phyloP scores from a whole-genome alignment of 2,888 invertebrate genomes.

The Caenorhabditis sp. region DNA sequence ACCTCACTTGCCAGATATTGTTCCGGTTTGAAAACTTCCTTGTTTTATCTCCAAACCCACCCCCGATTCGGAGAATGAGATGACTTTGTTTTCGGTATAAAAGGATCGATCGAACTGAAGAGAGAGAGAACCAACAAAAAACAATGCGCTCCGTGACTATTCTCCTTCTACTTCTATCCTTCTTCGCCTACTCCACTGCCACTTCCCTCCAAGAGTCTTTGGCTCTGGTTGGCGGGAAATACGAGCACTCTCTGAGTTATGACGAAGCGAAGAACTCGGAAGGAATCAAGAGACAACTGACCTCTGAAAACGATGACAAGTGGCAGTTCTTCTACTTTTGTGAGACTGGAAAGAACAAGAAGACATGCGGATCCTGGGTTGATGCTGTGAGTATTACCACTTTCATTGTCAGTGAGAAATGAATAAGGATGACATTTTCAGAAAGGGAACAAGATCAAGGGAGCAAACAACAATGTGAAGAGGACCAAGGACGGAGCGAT shows the following conservation, averaged over 20 bases:
- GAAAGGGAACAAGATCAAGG: constrained; percentile 15
- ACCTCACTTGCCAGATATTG: not conserved
- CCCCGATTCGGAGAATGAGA: not conserved
- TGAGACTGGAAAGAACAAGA: constrained; percentile 7
- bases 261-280: constrained; percentile 5
- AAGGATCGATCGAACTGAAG: too few relatives aligned
- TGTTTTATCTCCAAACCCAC: not conserved
- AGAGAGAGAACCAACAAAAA: too few relatives aligned
- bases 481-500: not conserved
- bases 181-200: not conserved
- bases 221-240: not conserved
- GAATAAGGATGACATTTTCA: not conserved
- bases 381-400: constrained; percentile 1
- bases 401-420: not conserved
- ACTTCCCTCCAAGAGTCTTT: not conserved
- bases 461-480: constrained; percentile 21
- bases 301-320: not conserved
- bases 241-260: not conserved
- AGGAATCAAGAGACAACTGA: constrained; percentile 12
- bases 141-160: not conserved
- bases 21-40: not conserved
- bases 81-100: not conserved
- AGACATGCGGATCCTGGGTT: constrained; percentile 17
- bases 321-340: constrained; percentile 33
- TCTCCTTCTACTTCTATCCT: not conserved